These are phyloP conservation scores for Pocillopora grandis DNA, from an alignment of 92 coral and sea anemone genomes.

Conservation along the genomic window DNA sequence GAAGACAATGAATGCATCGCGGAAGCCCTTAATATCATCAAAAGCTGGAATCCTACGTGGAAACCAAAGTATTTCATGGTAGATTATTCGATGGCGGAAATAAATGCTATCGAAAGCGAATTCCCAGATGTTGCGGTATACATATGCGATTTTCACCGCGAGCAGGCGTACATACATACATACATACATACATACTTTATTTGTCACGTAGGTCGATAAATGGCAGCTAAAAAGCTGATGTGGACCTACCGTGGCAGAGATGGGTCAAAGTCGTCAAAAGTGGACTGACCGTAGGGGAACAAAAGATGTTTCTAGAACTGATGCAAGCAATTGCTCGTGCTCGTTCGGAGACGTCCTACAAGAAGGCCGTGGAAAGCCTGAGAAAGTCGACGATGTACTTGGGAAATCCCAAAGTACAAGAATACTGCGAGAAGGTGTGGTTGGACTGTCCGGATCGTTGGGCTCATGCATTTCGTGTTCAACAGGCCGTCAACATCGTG, in stretches of 20 bases:
- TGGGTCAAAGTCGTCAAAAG: constrained; percentile 38
- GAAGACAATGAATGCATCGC: too few species aligned
- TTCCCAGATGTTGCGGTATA: constrained; percentile 32
- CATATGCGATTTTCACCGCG: constrained; percentile 46
- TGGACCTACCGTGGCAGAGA: too few species aligned
- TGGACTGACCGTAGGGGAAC: constrained; percentile 25
- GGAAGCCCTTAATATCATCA: too few species aligned
- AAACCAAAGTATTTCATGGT: too few species aligned
- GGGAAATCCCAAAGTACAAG: constrained; percentile 21
- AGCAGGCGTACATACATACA: too few species aligned
- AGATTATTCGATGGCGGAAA: too few species aligned
- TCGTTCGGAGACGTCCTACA: not conserved
- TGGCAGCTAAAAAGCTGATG: too few species aligned
- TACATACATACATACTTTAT: too few species aligned
- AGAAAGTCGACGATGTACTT: not conserved
- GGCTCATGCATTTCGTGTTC: constrained; percentile 31
- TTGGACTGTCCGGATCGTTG: constrained; percentile 32
- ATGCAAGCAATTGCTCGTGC: constrained; percentile 18
- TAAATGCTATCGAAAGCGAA: constrained; percentile 3
- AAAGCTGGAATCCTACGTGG: too few species aligned
- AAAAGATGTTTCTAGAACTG: constrained; percentile 19
- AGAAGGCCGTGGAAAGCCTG: constrained; percentile 14
- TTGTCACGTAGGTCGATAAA: too few species aligned
- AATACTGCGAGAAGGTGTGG: constrained; percentile 32
- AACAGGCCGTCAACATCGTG: constrained; percentile 13